phyloP scores from a whole-genome alignment of 2,888 invertebrate genomes.

The Drosophila anomalipes region DNA sequence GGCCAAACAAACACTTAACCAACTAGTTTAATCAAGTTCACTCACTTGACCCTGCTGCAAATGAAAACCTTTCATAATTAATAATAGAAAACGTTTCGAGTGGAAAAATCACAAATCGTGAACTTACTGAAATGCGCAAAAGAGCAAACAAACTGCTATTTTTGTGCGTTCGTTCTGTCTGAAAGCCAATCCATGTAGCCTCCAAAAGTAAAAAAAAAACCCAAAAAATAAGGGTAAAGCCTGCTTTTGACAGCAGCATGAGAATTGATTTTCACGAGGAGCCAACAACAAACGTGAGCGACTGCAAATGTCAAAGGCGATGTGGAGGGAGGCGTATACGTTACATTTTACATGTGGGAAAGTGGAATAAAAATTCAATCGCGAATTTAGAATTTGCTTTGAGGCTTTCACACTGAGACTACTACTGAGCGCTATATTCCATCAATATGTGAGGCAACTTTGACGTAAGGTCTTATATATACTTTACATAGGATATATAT shows the following conservation, averaged over 20 bases:
- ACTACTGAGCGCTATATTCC: slow-evolving; percentile 34
- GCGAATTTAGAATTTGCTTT: slow-evolving; percentile 37
- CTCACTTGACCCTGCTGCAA: slow-evolving; percentile 19
- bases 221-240: slow-evolving; percentile 38
- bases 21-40: slow-evolving; percentile 19
- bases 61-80: slow-evolving; percentile 57
- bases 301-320: slow-evolving; percentile 41
- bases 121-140: slow-evolving; percentile 59
- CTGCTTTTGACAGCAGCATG: slow-evolving; percentile 72
- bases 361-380: slow-evolving; percentile 50
- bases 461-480: slow-evolving; percentile 58
- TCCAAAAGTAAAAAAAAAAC: not conserved
- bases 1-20: slow-evolving; percentile 5
- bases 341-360: slow-evolving; percentile 40
- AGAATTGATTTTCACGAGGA: slow-evolving; percentile 70
- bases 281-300: not conserved
- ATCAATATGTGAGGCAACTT: slow-evolving; percentile 69
- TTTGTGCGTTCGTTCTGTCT: slow-evolving; percentile 42
- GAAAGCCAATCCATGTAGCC: slow-evolving; percentile 26
- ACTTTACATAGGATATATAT: slow-evolving; percentile 13
- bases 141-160: slow-evolving; percentile 60
- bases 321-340: slow-evolving; percentile 43
- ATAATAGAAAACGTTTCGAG: slow-evolving; percentile 62
- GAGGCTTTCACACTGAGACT: slow-evolving; percentile 14
- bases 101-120: slow-evolving; percentile 75